Percentiles rank a stretch among this genome's conserved stretches.
Conservation (phyloP, 1,140 invertebrate species). For the Drosophila repletoides region DNA sequence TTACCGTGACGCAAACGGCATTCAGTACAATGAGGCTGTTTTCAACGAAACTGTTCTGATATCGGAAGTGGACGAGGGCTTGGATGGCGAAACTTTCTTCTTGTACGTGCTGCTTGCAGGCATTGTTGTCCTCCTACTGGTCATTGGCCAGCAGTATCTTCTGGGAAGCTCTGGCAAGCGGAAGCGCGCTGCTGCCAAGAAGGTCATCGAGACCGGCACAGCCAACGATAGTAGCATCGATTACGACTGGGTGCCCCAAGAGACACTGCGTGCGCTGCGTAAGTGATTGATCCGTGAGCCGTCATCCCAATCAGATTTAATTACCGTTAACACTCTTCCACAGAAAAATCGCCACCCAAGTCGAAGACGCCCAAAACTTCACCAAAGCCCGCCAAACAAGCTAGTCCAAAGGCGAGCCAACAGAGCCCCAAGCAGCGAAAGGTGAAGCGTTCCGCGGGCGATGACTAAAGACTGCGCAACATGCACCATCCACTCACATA, state of each 20-base stretch:
- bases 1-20: conserved; percentile 91
- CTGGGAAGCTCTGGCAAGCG: conserved; percentile 85
- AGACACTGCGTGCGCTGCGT: conserved; percentile 92
- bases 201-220: conserved; percentile 90
- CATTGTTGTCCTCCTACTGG: conserved; percentile 92
- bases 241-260: conserved; percentile 98
- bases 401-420: conserved; percentile 82
- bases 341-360: conserved; percentile 85
- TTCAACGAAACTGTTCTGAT: conserved; percentile 99
- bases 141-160: conserved; percentile 95
- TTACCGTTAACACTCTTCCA: neutral
- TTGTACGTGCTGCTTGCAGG: conserved; percentile 97
- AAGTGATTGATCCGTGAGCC: too few relatives aligned
- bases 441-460: conserved; percentile 87
- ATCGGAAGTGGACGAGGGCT: conserved; percentile 96
- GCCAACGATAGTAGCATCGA: conserved; percentile 96
- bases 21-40: conserved; percentile 92
- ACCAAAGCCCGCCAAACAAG: conserved; percentile 82
- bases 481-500: neutral
- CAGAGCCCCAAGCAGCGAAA: conserved; percentile 89
- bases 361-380: conserved; percentile 82
- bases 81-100: conserved; percentile 99
- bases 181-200: conserved; percentile 85
- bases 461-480: conserved; percentile 83
- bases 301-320: too few relatives aligned